These are phyloP conservation scores for Sitodiplosis mosellana DNA, from an alignment of 1,140 invertebrate genomes.

Conservation along the genomic window DNA sequence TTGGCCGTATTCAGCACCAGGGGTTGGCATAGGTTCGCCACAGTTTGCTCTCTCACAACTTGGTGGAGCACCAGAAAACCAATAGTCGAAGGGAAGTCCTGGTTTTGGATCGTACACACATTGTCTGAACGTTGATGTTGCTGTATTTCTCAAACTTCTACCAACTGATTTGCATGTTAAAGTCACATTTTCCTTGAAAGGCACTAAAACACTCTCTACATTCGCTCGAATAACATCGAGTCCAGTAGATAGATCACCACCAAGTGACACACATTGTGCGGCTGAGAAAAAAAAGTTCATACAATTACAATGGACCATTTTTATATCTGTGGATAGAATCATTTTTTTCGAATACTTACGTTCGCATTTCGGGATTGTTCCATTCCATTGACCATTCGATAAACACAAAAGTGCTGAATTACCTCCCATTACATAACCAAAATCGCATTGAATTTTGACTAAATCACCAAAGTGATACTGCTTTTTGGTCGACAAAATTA, in stretches of 20 bases:
- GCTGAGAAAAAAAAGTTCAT: constrained; percentile 35
- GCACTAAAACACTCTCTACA: constrained; percentile 60
- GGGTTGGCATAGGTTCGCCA: constrained; percentile 65
- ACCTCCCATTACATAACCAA: constrained; percentile 84
- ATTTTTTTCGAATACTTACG: constrained; percentile 36
- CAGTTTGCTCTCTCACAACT: constrained; percentile 76
- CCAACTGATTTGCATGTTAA: constrained; percentile 61
- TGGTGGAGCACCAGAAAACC: constrained; percentile 72
- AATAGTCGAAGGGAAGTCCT: constrained; percentile 76
- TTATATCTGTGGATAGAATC: neutral
- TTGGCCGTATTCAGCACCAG: constrained; percentile 82
- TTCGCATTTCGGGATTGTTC: constrained; percentile 78
- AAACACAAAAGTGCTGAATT: constrained; percentile 68
- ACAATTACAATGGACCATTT: neutral
- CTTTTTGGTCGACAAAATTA: constrained; percentile 61
- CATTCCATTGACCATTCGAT: constrained; percentile 84
- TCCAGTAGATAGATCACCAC: constrained; percentile 77
- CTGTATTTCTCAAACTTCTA: constrained; percentile 55
- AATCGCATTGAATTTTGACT: constrained; percentile 83
- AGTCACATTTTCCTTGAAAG: constrained; percentile 79
- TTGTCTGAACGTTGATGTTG: constrained; percentile 68
- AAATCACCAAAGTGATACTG: constrained; percentile 80
- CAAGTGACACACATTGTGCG: constrained; percentile 74
- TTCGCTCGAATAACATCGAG: constrained; percentile 53
- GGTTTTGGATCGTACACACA: constrained; percentile 90